A percentile compares a stretch with the other conserved stretches of the same genome.
Evolutionary conservation across 2,888 invertebrate species (phyloP).

Genomic region (Amphipyra berbera): DNA sequence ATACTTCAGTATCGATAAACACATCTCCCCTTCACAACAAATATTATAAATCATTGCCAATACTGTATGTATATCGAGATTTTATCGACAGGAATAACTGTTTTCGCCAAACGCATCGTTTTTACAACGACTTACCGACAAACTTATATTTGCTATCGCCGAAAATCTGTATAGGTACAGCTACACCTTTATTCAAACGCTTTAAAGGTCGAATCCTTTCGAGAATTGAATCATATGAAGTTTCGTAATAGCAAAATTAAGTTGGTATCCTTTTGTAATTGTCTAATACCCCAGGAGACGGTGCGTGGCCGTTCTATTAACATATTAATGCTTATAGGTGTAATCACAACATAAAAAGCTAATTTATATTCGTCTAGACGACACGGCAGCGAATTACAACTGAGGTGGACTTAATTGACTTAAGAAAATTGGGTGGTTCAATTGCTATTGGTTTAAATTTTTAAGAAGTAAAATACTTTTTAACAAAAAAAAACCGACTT

Average conservation of each 20-base stretch:
- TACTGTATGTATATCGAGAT: conserved; percentile 76
- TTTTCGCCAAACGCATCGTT: conserved; percentile 75
- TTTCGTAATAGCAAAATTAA: conserved; percentile 26
- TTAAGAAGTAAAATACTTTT: background rate
- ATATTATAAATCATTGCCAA: conserved; percentile 77
- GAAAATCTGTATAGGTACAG: background rate
- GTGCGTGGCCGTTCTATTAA: conserved; percentile 78
- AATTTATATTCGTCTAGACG: conserved; percentile 84
- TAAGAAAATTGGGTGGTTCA: conserved; percentile 31
- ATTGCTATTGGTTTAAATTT: background rate
- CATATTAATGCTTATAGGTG: conserved; percentile 83
- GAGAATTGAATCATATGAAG: conserved; percentile 6
- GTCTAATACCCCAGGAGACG: conserved; percentile 77
- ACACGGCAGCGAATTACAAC: conserved; percentile 68
- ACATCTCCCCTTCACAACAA: conserved; percentile 70
- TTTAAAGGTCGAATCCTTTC: conserved; percentile 30
- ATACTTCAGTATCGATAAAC: conserved; percentile 62
- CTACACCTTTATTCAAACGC: background rate
- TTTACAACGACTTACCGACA: conserved; percentile 66
- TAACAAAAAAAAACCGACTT: no score
- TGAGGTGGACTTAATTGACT: conserved; percentile 60
- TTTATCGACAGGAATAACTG: conserved; percentile 74
- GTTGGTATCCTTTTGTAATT: conserved; percentile 71
- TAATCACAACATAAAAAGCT: conserved; percentile 79
- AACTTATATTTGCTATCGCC: conserved; percentile 28